Base-by-base conservation (phyloP, 2,113 vertebrate genomes). In the Perognathus longimembris region DNA sequence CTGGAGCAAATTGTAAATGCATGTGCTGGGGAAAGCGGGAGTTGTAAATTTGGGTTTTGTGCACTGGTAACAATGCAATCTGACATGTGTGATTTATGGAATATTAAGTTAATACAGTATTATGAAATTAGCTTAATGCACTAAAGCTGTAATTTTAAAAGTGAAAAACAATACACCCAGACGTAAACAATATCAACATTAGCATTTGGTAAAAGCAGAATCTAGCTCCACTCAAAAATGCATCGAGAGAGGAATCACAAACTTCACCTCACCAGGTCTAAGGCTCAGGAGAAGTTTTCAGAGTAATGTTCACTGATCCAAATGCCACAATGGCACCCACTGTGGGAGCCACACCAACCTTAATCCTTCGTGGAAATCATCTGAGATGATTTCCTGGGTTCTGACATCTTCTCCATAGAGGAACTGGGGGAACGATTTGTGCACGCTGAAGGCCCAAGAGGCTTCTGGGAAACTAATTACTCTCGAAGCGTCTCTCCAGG, bases 61-160 rank as follows among this genome's bases (percentile, higher is more conserved):
- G 96, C 94, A 85, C 97, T 97, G 85, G 50, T 95, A 96, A 97
- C 97, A 97, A 97, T 97, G 95, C 96, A 96, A 97, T 97, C 97
- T 98, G 98, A 98, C 97, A 96, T 87, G 95, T 14, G 70, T 98
- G 97, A 98, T 98, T 98, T 98, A 98, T 97, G 96, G 96, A 98
- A 98, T 98, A 98, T 98, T 97, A 98, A 97, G 92, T 97, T 98
- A 97, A 98, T 98, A 96, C 97, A 95, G 97, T 96, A 98, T 98
- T 98, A 98, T 96, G 97, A 98, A 98, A 98, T 98, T 98, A 98
- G 96, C 96, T 97, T 97, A 97, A 96, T 92, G 97, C 88, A 97
- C 97, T 96, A 97, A 98, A 98, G 97, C 97, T 98, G 97, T 98
- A 98, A 98, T 98, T 98, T 97, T 97, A 94, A 97, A 54, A 97